phyloP scores from a whole-genome alignment of 2,888 invertebrate genomes.

The Patella ulyssiponensis region DNA sequence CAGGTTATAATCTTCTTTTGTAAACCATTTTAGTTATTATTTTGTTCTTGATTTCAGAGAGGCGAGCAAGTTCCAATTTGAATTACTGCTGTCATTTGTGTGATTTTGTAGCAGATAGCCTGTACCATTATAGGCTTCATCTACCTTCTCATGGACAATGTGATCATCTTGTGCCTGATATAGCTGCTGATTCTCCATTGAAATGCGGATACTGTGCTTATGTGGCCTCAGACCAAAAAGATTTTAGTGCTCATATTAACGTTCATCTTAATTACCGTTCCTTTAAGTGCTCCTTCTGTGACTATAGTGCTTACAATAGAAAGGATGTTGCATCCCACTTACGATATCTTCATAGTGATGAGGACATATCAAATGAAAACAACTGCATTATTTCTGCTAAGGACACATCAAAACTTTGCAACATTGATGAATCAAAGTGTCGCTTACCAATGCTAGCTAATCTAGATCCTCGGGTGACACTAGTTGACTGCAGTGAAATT shows the following conservation, averaged over 20 bases:
- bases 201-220: constrained; percentile 56
- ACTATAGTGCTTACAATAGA: constrained; percentile 35
- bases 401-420: constrained; percentile 8
- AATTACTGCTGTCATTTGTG: constrained; percentile 48
- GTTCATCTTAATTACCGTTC: constrained; percentile 46
- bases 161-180: constrained; percentile 39
- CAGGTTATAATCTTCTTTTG: too few relatives aligned
- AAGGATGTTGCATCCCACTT: constrained; percentile 37
- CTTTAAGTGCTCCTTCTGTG: constrained; percentile 54
- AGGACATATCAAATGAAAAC: constrained; percentile 34
- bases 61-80: background rate
- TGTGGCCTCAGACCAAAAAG: constrained; percentile 42
- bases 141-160: constrained; percentile 47
- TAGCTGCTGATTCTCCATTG: constrained; percentile 41
- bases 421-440: constrained; percentile 11
- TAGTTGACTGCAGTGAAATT: constrained; percentile 10
- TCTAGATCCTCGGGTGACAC: constrained; percentile 28
- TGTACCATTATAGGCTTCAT: constrained; percentile 55
- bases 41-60: too few relatives aligned
- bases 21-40: too few relatives aligned
- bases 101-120: constrained; percentile 36
- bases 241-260: constrained; percentile 49
- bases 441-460: constrained; percentile 29
- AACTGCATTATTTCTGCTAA: constrained; percentile 16
- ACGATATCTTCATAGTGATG: constrained; percentile 33